phyloP scores from a whole-genome alignment of 1,140 invertebrate genomes.

The Melitaea cinxia region DNA sequence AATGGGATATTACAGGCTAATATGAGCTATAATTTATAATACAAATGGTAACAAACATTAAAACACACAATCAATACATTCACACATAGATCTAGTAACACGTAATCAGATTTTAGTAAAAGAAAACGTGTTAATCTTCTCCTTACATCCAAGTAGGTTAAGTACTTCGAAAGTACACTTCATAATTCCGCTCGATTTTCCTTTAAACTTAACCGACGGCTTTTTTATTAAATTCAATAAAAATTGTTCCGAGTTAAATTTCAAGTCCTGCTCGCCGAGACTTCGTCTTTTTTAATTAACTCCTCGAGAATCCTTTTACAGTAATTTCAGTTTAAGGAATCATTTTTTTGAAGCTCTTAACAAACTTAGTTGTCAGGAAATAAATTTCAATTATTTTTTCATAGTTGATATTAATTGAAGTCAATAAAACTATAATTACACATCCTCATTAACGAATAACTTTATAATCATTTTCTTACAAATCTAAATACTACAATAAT shows the following conservation, averaged over 20 bases:
- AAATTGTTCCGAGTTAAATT: conserved; percentile 4
- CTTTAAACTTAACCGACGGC: not conserved
- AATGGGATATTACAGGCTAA: no score
- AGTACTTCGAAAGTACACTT: not conserved
- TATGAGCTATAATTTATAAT: no score
- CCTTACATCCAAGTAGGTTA: not conserved
- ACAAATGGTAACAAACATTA: no score
- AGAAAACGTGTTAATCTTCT: not conserved
- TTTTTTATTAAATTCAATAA: conserved; percentile 15
- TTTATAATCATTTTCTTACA: no score
- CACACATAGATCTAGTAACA: no score
- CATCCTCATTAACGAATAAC: not conserved
- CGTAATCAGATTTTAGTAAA: no score
- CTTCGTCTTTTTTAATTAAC: conserved; percentile 14
- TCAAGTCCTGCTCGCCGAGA: not conserved
- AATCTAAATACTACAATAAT: not conserved
- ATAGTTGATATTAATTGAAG: not conserved
- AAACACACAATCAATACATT: no score
- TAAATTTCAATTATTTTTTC: not conserved
- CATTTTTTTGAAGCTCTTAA: conserved; percentile 8
- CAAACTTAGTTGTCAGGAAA: not conserved
- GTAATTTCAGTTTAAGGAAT: conserved; percentile 8
- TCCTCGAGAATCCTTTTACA: conserved; percentile 16
- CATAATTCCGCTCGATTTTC: conserved; percentile 3
- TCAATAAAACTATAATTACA: not conserved